A percentile compares a stretch with the other conserved stretches of the same genome.
Evolutionary conservation across 2,888 invertebrate genomes (phyloP).

Genomic region (Eupithecia inturbata): DNA sequence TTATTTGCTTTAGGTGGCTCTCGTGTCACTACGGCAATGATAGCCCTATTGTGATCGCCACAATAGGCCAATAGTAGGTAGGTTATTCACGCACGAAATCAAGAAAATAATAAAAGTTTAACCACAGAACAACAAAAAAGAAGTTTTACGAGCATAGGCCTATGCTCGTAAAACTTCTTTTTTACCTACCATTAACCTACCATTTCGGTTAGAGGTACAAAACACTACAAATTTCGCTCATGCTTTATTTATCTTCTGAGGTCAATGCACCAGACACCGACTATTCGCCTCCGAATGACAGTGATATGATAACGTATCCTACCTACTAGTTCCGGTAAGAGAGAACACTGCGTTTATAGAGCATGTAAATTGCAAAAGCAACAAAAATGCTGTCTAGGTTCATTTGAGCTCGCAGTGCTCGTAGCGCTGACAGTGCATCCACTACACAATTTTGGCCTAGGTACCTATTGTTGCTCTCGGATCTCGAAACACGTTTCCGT

Average conservation of each 20-base stretch:
- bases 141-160: neutral
- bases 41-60: too few relatives aligned
- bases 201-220: constrained; percentile 4
- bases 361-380: constrained; percentile 21
- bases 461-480: constrained; percentile 59
- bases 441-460: constrained; percentile 52
- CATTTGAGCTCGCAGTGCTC: constrained; percentile 32
- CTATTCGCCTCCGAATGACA: constrained; percentile 58
- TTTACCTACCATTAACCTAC: neutral
- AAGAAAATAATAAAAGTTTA: neutral
- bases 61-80: too few relatives aligned
- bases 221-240: constrained; percentile 52
- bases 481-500: constrained; percentile 67
- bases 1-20: too few relatives aligned
- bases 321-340: constrained; percentile 54
- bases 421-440: constrained; percentile 41
- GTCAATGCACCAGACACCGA: constrained; percentile 65
- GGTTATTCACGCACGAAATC: neutral
- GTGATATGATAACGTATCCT: constrained; percentile 69
- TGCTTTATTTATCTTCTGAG: constrained; percentile 67
- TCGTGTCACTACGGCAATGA: too few relatives aligned
- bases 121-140: neutral
- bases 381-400: constrained; percentile 22
- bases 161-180: too few relatives aligned
- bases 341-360: constrained; percentile 27